Evolutionary conservation across 2,888 invertebrate genomes (phyloP).

Genomic region (Drosophila stalkeri): DNA sequence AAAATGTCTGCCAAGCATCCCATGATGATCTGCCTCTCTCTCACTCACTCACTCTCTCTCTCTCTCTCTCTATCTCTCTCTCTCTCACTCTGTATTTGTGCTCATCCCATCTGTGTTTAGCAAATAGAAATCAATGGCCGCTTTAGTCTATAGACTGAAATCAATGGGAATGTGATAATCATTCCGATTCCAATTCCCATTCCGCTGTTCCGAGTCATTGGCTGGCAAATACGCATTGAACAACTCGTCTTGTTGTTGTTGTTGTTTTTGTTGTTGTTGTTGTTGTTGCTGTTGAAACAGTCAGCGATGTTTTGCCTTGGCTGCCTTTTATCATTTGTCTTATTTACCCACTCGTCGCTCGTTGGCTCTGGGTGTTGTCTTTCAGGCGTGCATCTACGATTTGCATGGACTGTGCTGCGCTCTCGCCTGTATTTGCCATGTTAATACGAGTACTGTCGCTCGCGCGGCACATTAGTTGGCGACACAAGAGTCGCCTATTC

Average conservation of each 20-base stretch:
- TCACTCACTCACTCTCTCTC: background rate
- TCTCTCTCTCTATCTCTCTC: constrained; percentile 2
- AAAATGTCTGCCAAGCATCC: constrained; percentile 31
- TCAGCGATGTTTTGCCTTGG: constrained; percentile 62
- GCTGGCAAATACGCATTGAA: constrained; percentile 66
- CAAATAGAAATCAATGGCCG: constrained; percentile 79
- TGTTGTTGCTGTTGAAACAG: constrained; percentile 48
- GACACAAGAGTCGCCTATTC: constrained; percentile 45
- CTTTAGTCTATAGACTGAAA: constrained; percentile 37
- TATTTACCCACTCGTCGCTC: constrained; percentile 71
- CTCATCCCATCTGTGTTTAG: constrained; percentile 58
- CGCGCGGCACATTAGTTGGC: constrained; percentile 58
- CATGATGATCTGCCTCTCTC: constrained; percentile 24
- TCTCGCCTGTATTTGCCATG: constrained; percentile 58
- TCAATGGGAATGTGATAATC: constrained; percentile 67
- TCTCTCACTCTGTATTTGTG: background rate
- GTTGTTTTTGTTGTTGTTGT: too few species aligned
- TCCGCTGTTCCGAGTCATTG: constrained; percentile 72
- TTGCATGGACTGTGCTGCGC: constrained; percentile 66
- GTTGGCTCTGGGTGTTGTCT: constrained; percentile 46
- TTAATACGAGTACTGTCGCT: constrained; percentile 56
- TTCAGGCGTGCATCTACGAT: constrained; percentile 40
- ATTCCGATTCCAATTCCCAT: constrained; percentile 43
- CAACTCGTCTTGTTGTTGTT: constrained; percentile 12
- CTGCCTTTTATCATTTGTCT: constrained; percentile 74